Percentiles rank a stretch among this genome's conserved stretches.
phyloP scores from a whole-genome alignment of 2,113 vertebrate genomes.

The Odontesthes bonariensis region DNA sequence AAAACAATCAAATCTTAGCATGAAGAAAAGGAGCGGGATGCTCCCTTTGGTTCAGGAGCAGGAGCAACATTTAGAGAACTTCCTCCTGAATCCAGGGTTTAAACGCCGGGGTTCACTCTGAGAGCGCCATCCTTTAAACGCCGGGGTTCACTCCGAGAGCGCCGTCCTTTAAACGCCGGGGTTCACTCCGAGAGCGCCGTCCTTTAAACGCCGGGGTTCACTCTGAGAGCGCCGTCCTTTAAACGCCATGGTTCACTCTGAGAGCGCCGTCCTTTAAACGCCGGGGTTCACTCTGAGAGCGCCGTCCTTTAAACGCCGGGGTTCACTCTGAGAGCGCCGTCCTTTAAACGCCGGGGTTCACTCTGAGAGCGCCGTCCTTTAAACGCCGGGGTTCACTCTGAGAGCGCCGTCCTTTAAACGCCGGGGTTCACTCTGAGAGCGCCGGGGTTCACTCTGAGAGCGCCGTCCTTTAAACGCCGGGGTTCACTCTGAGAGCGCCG shows the following conservation, averaged over 20 bases:
- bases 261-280: no score
- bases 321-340: constrained; percentile 44
- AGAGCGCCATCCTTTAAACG: neutral
- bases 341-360: no score
- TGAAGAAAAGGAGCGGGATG: constrained; percentile 59
- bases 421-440: no score
- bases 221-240: neutral
- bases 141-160: constrained; percentile 48
- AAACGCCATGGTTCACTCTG: no score
- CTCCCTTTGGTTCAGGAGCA: constrained; percentile 58
- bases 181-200: constrained; percentile 44
- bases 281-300: constrained; percentile 48
- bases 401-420: neutral
- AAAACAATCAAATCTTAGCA: constrained; percentile 74
- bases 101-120: constrained; percentile 53
- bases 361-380: no score
- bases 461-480: no score
- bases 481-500: no score
- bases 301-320: neutral
- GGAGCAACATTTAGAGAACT: constrained; percentile 68
- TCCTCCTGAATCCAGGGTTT: constrained; percentile 66
- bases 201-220: constrained; percentile 58
- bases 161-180: neutral
- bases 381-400: constrained; percentile 53
- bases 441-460: constrained; percentile 49